Conservation (phyloP, 2,113 vertebrate species). For the Prunella fulvescens region DNA sequence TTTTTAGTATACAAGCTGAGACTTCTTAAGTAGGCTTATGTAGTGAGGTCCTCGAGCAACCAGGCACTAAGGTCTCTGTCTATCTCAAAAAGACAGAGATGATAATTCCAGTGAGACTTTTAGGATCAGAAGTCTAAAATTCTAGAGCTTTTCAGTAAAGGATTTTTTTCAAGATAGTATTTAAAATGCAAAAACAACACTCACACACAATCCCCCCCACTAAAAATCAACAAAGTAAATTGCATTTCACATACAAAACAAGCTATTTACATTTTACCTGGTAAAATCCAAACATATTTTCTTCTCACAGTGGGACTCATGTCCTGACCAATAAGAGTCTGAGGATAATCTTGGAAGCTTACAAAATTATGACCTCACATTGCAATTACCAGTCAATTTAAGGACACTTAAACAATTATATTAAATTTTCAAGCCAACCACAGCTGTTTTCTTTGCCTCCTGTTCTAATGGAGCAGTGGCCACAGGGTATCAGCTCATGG, state of each 20-base stretch:
- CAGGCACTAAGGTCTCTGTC: not conserved
- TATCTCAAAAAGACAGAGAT: not conserved
- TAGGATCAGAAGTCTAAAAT: not conserved
- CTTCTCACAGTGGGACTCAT: not conserved
- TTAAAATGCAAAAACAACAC: not conserved
- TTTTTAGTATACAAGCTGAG: not conserved
- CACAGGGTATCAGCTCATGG: slow-evolving; percentile 19
- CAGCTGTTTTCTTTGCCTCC: slow-evolving; percentile 62
- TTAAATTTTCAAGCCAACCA: slow-evolving; percentile 50
- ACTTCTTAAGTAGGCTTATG: not conserved
- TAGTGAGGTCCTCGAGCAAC: not conserved
- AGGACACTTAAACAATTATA: slow-evolving; percentile 66
- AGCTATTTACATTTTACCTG: not conserved
- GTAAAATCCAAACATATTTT: not conserved
- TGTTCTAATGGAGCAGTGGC: slow-evolving; percentile 27
- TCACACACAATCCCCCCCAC: fast-evolving
- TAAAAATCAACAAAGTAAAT: not conserved
- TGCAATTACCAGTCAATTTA: slow-evolving; percentile 73
- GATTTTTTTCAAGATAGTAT: not conserved
- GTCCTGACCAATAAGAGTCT: not conserved
- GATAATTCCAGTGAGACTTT: not conserved
- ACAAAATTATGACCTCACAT: slow-evolving; percentile 50
- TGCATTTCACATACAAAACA: not conserved
- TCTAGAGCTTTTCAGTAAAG: not conserved
- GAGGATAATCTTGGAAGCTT: slow-evolving; percentile 55